Conservation (phyloP, 2,888 invertebrate species). For the Oxyteleia sp. region DNA sequence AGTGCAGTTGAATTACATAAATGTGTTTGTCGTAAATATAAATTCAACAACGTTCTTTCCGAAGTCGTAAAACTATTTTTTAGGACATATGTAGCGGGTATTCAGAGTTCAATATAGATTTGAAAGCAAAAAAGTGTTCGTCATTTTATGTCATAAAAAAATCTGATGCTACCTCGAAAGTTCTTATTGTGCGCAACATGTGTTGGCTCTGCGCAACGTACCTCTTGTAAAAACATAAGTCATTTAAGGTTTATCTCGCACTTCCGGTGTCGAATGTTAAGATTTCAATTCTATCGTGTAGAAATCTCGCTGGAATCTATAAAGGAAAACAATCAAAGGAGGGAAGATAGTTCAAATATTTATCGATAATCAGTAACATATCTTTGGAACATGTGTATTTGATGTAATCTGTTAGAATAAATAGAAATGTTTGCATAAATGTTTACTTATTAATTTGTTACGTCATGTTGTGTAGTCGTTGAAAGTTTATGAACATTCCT, state of each 20-base stretch:
- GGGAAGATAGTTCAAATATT: too few relatives aligned
- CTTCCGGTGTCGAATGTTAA: constrained; percentile 61
- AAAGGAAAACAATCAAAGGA: too few relatives aligned
- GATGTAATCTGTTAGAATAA: too few relatives aligned
- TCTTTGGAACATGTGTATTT: too few relatives aligned
- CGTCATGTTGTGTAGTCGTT: too few relatives aligned
- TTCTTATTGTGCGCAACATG: constrained; percentile 55
- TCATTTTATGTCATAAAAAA: constrained; percentile 40
- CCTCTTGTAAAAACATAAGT: constrained; percentile 54
- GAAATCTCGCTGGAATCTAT: too few relatives aligned
- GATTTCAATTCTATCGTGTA: constrained; percentile 35
- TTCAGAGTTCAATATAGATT: constrained; percentile 43
- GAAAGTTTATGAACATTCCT: too few relatives aligned
- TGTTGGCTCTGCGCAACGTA: constrained; percentile 42
- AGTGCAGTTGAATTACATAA: constrained; percentile 2
- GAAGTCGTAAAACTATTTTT: constrained; percentile 32
- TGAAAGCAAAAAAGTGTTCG: constrained; percentile 43
- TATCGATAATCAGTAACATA: too few relatives aligned
- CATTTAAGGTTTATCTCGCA: constrained; percentile 48
- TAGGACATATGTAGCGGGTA: constrained; percentile 15
- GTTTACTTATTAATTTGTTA: too few relatives aligned
- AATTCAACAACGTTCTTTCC: constrained; percentile 17
- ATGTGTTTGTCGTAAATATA: constrained; percentile 49
- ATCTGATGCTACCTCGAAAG: constrained; percentile 41
- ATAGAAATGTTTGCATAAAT: too few relatives aligned